Evolutionary conservation across 2,888 invertebrate species (phyloP), one percentile per base, ranked within the genome.

Genomic region (Lycophotia porphyrea): DNA sequence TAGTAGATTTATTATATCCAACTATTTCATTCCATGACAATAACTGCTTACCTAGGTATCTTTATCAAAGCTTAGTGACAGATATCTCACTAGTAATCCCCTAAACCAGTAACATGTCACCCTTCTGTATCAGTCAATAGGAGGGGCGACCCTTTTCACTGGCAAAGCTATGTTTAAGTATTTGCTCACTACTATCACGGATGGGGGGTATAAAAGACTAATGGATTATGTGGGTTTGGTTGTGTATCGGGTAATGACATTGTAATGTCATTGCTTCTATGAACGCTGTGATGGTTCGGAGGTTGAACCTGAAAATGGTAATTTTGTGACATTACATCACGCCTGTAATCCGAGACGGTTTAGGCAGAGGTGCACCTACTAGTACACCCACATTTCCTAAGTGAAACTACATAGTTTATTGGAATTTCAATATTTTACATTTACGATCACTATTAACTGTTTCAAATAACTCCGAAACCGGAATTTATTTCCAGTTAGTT

Each of bases 361-460:
- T 15, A 55, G 5, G 52, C 27, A 13, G n/a, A 13, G n/a, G n/a
- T 8, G 11, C 11, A 11, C 13, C 52, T 52, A n/a, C 13, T 13
- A 52, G 2, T 52, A 11, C 52, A 27, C 52, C 0, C 27, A 55
- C 55, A 55, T 18, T 58, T 31, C n/a, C n/a, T n/a, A n/a, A n/a
- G n/a, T n/a, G n/a, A n/a, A n/a, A n/a, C n/a, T n/a, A n/a, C n/a
- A n/a, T 74, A 83, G 83, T 83, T 83, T 72, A 74, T 71, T 74
- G 65, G 77, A 83, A 83, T 83, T 77, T 47, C 61, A 77, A 74
- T 67, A 44, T 60, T 83, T 65, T 83, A 77, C 83, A 77, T 83
- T 83, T 83, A 83, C 80, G 77, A 83, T 69, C 82, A 66, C 77
- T 77, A 80, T 74, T 83, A 83, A 83, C 80, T 74, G 82, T 83